Base-by-base conservation (phyloP, 2,113 vertebrate genomes). In the Pycnonotus jocosus region DNA sequence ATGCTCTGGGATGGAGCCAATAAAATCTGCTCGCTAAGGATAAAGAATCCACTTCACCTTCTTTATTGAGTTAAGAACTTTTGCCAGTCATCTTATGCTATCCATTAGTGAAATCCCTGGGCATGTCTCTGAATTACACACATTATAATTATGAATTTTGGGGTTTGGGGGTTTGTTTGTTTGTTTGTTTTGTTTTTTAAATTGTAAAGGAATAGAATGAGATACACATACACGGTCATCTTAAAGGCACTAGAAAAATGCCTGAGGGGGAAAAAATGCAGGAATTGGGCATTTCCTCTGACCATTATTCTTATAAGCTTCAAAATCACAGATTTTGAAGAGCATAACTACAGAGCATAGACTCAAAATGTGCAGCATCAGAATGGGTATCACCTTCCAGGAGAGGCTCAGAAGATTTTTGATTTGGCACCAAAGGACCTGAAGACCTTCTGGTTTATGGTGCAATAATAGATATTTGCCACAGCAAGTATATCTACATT, bases 391-490 rank as follows among this genome's bases (percentile, higher is more conserved):
- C 21, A 30, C 31, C 12, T 54, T 23, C 37, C 74, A 88, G 65
- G 79, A 86, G 30, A 30, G 28, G 30, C 22, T 57, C 9, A 40
- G 80, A 94, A 81, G 50, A 58, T 78, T 79, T 77, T 30, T 78
- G 90, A 66, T 53, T 74, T 51, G 56, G 38, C 88, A 95, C 24
- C 35, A 93, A 91, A 96, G 58, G 19, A 90, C 81, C 70, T 68
- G 72, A 93, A 95, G 58, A 76, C 54, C 89, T 94, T 88, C 38
- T 74, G 44, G 42, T 81, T 94, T 88, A 95, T 68, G 73, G 70
- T 69, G 48, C 78, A 92, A 88, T 96, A 96, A 69, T 33, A 96
- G 88, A 65, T 96, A 93, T 96, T 97, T 96, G 56, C 92, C 80
- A 94, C 64, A 72, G 73, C 70, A 96, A 96, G 40, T 86, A 48